phyloP scores from a whole-genome alignment of 2,797 vertebrate genomes.

The Spinus olivaceus region DNA sequence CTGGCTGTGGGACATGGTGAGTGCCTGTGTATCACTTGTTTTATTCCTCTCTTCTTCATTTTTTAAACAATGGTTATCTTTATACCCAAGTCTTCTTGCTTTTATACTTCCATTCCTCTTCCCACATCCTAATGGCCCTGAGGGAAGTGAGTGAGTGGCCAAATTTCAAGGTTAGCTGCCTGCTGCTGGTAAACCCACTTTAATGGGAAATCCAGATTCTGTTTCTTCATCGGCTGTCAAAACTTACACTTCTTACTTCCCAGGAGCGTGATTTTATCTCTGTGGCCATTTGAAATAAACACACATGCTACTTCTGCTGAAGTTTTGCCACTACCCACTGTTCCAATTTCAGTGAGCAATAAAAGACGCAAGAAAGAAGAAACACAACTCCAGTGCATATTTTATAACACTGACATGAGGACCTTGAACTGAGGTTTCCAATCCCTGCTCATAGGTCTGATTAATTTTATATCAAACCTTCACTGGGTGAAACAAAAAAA shows the following conservation, averaged over 20 bases:
- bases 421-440: neutral
- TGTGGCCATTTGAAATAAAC: neutral
- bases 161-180: neutral
- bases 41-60: neutral
- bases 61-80: neutral
- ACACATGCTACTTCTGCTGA: neutral
- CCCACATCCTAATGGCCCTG: neutral
- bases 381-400: neutral
- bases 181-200: neutral
- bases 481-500: neutral
- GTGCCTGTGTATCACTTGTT: neutral
- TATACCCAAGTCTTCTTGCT: neutral
- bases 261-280: neutral
- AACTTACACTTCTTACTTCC: neutral
- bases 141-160: rapidly evolving
- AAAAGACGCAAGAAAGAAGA: neutral
- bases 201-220: neutral
- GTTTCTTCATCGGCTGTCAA: neutral
- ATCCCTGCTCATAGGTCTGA: neutral
- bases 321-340: neutral
- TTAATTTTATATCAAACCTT: neutral
- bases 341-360: neutral
- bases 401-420: neutral
- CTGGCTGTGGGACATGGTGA: neutral
- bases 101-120: neutral